These are phyloP conservation scores for Pheosia tremula DNA, from an alignment of 2,888 invertebrate species.

Conservation along the genomic window DNA sequence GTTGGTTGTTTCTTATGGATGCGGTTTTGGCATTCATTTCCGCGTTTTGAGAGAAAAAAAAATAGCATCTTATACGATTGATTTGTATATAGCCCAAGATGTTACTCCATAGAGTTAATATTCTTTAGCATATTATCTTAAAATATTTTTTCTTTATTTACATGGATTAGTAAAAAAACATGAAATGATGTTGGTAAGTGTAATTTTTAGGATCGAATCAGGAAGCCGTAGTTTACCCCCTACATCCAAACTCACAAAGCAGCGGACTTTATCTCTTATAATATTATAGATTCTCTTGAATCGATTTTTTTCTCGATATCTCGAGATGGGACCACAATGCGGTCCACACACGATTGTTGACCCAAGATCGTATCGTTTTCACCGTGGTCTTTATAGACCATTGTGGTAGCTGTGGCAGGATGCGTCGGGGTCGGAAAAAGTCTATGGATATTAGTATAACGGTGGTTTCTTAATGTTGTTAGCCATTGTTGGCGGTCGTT, in stretches of 20 bases:
- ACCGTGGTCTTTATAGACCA: conserved; percentile 63
- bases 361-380: conserved; percentile 73
- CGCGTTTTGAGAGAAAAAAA: conserved; percentile 22
- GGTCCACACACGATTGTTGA: conserved; percentile 72
- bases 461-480: conserved; percentile 42
- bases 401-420: conserved; percentile 62
- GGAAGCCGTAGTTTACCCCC: no score
- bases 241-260: no score
- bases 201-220: no score
- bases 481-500: conserved; percentile 27
- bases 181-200: no score
- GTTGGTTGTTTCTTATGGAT: conserved; percentile 19
- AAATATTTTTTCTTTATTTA: background rate
- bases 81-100: background rate
- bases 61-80: background rate
- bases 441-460: conserved; percentile 52
- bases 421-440: conserved; percentile 47
- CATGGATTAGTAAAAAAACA: no score
- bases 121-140: no score
- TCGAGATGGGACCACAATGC: conserved; percentile 53
- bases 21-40: conserved; percentile 44
- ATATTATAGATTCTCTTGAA: conserved; percentile 24
- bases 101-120: no score
- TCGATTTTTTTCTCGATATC: conserved; percentile 66
- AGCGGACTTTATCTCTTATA: no score